Evolutionary conservation across 2,797 vertebrate genomes (phyloP), one percentile per base, ranked within the genome.

Genomic region (Anguilla pacifica): DNA sequence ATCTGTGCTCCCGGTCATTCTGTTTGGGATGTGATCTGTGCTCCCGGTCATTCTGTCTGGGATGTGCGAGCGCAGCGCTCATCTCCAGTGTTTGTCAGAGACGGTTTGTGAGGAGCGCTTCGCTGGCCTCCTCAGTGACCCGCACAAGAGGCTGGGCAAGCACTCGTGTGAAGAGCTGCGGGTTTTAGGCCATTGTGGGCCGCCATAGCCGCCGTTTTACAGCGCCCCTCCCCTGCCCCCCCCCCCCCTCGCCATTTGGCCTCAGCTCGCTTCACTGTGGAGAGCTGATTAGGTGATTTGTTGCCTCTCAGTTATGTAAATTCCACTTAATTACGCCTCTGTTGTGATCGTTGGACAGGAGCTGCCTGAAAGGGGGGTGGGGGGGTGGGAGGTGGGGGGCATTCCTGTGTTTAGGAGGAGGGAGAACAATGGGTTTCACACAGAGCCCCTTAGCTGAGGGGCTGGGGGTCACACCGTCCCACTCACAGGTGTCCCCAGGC

Each of bases 231-330:
- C 49, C 49, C 49, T 51, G 49, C 49, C 83, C 89, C 83, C 88
- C 59, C 87, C 89, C 82, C 19, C 77, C 17, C 91, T 91, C 86
- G 90, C 90, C 88, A 70, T 89, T 79, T 13, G 17, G 84, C 11
- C 31, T 86, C 43, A 6, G 64, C 39, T 15, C 17, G 64, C n/a
- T 85, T 86, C 57, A 72, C 90, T 74, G 61, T 86, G 25, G 22
- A 46, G 64, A 87, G 89, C 83, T 92, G 91, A 94, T 93, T 92
- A 94, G 92, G 90, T 94, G 93, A 94, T 94, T 95, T 95, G 93
- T 95, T 96, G 91, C 89, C 92, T 94, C 93, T 94, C 92, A 93
- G 93, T 94, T 91, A 95, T 95, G 93, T 90, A 93, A 95, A 95
- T 95, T 91, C 87, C 10, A 86, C 91, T 92, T 93, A 94, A 96